Evolutionary conservation across 1,140 invertebrate genomes (phyloP).

Genomic region (Ylistrum balloti): DNA sequence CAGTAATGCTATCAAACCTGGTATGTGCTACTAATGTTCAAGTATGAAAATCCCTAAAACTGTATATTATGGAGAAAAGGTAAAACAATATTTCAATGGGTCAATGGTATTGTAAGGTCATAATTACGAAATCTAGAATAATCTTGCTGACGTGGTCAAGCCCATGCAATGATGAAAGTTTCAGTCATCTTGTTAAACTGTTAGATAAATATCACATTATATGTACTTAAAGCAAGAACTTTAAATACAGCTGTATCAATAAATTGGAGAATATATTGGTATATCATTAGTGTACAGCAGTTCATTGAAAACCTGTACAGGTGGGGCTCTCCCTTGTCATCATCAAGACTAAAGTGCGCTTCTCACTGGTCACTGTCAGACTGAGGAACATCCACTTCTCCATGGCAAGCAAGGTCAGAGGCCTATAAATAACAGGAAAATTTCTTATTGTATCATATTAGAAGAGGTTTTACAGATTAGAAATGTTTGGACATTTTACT

Average conservation of each 20-base stretch:
- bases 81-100: no score
- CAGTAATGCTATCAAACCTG: no score
- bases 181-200: no score
- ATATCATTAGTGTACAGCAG: neutral
- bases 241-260: no score
- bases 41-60: no score
- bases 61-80: no score
- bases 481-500: neutral
- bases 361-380: neutral
- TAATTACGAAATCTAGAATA: neutral
- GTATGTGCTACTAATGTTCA: no score
- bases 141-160: neutral
- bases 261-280: no score
- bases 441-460: neutral
- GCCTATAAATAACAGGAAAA: neutral
- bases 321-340: neutral
- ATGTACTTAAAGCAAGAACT: neutral
- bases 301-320: neutral
- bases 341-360: no score
- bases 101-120: no score
- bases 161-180: neutral
- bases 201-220: neutral
- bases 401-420: neutral
- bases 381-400: neutral
- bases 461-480: neutral